Evolutionary conservation across 53 echinoderm and acorn worm species (phyloP).

Genomic region (Echinarachnius parma): DNA sequence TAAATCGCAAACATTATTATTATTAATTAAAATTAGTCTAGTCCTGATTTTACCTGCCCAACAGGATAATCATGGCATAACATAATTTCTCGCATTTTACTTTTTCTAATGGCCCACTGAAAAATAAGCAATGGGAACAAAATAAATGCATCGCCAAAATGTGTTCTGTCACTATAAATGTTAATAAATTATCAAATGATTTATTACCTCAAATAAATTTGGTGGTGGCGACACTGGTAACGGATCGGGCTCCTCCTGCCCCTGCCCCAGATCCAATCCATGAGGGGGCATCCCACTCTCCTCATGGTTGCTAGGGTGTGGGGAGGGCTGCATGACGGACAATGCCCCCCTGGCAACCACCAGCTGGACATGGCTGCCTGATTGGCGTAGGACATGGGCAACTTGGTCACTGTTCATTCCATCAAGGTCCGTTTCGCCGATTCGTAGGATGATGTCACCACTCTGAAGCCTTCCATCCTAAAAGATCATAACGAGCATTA

Average conservation of each 20-base stretch:
- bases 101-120: too few relatives aligned
- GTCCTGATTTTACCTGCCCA: too few relatives aligned
- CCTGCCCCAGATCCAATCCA: constrained; percentile 18
- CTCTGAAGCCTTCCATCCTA: constrained; percentile 93
- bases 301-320: constrained; percentile 7
- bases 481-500: not conserved
- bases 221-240: constrained; percentile 31
- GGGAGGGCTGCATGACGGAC: constrained; percentile 37
- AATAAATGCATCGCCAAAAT: too few relatives aligned
- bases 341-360: constrained; percentile 71
- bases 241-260: constrained; percentile 13
- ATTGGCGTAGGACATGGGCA: constrained; percentile 79
- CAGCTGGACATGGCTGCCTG: constrained; percentile 78
- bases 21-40: too few relatives aligned
- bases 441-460: constrained; percentile 92
- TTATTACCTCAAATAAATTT: constrained; percentile 9
- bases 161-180: not conserved
- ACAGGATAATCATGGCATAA: too few relatives aligned
- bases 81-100: too few relatives aligned
- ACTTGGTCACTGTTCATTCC: constrained; percentile 96
- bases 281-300: constrained; percentile 49
- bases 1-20: too few relatives aligned
- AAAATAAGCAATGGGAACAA: too few relatives aligned
- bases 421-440: constrained; percentile 83
- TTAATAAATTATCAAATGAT: not conserved